Conservation (phyloP, 2,797 vertebrate species). For the Myoxocephalus aenaeus region DNA sequence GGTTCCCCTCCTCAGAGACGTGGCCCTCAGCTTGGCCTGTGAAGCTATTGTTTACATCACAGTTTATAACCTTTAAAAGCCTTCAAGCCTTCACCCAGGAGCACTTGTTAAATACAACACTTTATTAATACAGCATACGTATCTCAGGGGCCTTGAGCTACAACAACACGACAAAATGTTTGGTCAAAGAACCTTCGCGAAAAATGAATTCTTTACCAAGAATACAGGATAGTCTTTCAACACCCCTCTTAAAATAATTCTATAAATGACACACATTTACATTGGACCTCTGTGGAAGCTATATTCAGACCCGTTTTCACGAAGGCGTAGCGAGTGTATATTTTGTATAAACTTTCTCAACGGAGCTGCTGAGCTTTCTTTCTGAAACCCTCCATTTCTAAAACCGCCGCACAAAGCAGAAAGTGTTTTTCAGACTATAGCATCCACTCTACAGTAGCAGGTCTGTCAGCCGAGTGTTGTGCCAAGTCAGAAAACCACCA, state of each 20-base stretch:
- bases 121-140: constrained; percentile 64
- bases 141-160: constrained; percentile 45
- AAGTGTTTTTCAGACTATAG: constrained; percentile 61
- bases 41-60: constrained; percentile 74
- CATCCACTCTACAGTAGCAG: constrained; percentile 70
- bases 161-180: constrained; percentile 41
- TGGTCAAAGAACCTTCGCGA: not conserved
- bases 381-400: constrained; percentile 69
- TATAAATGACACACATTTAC: constrained; percentile 43
- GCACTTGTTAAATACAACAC: constrained; percentile 70
- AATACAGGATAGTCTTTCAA: constrained; percentile 14
- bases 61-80: constrained; percentile 77
- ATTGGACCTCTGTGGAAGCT: constrained; percentile 29
- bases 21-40: constrained; percentile 59
- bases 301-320: constrained; percentile 52
- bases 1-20: constrained; percentile 63
- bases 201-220: not conserved
- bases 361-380: constrained; percentile 50
- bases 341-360: constrained; percentile 57
- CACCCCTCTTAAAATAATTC: constrained; percentile 10
- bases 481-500: constrained; percentile 77
- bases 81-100: constrained; percentile 59
- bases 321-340: constrained; percentile 39
- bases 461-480: constrained; percentile 75
- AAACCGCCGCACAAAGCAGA: constrained; percentile 66